These are phyloP conservation scores for Syngnathus scovelli DNA, from an alignment of 2,113 vertebrate species.

Conservation along the genomic window DNA sequence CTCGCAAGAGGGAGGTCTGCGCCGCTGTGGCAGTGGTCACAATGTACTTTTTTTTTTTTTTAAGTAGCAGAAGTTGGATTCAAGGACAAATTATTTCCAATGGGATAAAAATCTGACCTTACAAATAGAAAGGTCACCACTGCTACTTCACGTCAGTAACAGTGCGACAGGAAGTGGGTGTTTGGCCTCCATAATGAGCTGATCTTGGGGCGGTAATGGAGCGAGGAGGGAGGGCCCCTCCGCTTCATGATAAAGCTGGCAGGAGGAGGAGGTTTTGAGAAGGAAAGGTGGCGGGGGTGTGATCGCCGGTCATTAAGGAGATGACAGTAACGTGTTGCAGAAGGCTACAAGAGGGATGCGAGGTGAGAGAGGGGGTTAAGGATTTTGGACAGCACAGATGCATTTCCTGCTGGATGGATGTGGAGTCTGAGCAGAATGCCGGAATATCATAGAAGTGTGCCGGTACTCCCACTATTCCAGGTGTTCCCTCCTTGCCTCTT, in stretches of 20 bases:
- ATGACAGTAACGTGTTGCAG: conserved; percentile 35
- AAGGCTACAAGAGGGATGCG: conserved; percentile 15
- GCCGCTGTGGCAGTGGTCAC: too few species aligned
- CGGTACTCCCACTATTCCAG: conserved; percentile 43
- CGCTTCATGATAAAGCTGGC: conserved; percentile 42
- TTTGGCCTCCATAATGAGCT: conserved; percentile 60
- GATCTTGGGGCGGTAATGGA: conserved; percentile 52
- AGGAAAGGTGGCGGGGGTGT: conserved; percentile 17
- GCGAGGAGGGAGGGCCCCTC: conserved; percentile 49
- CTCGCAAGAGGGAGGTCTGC: too few species aligned
- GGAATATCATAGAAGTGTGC: conserved; percentile 40
- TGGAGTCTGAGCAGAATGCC: conserved; percentile 36
- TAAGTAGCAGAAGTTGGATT: background rate
- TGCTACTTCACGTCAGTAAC: conserved; percentile 29
- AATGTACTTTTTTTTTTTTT: background rate
- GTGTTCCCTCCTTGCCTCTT: conserved; percentile 30
- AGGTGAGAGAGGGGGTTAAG: conserved; percentile 13
- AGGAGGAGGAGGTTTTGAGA: conserved; percentile 23
- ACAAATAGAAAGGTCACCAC: background rate
- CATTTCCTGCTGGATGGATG: conserved; percentile 29
- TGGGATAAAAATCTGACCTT: background rate
- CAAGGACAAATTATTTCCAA: background rate
- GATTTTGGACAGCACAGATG: conserved; percentile 27
- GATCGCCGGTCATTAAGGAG: conserved; percentile 17
- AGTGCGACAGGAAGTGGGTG: conserved; percentile 60